Base-by-base conservation (phyloP, 2,888 invertebrate genomes). In the Trichopria drosophilae region DNA sequence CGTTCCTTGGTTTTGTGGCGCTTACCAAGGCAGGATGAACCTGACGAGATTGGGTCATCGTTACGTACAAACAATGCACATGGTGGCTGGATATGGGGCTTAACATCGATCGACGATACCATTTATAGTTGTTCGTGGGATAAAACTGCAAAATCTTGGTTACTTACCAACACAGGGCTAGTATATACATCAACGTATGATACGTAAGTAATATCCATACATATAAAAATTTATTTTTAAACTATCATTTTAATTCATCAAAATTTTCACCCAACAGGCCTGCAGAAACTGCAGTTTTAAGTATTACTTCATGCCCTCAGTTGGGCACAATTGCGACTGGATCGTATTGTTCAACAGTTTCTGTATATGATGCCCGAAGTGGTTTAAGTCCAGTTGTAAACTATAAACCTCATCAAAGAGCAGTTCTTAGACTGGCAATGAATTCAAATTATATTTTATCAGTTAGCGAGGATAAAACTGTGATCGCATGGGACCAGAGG, bases 121-220 rank as follows among this genome's bases (percentile, higher is more conserved):
- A 63, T 84, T 31, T 83, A 80, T 61, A 83, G 83, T 24, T 82
- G 82, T 13, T 82, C 83, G 24, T 84, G 83, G 83, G 83, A 84
- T 65, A 78, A 79, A 51, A 80, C 78, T 28, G 79, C 84, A 1
- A 82, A 82, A 67, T 78, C 79, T 3, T 84, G 84, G 83, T 78
- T 79, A 52, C 56, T 70, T 9, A 68, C 80, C 26, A 66, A 67
- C 26, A 66, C 74, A 48, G 79, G 76, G 44, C 76, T 82, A 58
- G 66, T 68, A 48, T 78, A 77, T 63, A 63, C 78, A 44, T 73
- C 77, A 66, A 79, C 76, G 57, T 81, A 81, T 65, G 73, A 76
- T 35, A 64, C 60, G 70, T 72, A 66, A 35, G 55, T 56, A 46
- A 56, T 32, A 56, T 34, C 43, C 46, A 54, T 47, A 36, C 40